Evolutionary conservation across 2,888 invertebrate species (phyloP).

Genomic region (Dryocosmus kuriphilus): DNA sequence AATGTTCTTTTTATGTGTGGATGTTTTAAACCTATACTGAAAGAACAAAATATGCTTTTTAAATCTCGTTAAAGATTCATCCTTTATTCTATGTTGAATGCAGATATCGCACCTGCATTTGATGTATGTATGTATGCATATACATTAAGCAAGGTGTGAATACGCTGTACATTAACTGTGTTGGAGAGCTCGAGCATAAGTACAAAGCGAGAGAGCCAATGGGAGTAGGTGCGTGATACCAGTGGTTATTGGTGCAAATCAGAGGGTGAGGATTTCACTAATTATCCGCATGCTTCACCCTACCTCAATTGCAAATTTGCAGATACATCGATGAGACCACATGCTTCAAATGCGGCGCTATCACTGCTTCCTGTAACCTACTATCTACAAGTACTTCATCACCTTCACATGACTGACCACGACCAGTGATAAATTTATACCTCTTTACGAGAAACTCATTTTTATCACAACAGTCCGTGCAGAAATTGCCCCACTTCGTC

Average conservation of each 20-base stretch:
- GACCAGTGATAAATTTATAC: background rate
- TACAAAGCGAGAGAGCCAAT: slow-evolving; percentile 1
- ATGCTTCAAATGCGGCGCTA: background rate
- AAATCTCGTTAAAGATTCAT: background rate
- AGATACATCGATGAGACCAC: slow-evolving; percentile 18
- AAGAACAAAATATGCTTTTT: background rate
- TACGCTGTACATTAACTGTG: slow-evolving; percentile 2
- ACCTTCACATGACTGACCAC: background rate
- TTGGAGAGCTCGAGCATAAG: background rate
- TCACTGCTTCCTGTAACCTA: background rate
- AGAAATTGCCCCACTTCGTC: too few relatives aligned
- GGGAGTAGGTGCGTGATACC: slow-evolving; percentile 2
- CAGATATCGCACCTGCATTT: background rate
- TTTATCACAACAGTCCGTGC: background rate
- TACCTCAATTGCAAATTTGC: background rate
- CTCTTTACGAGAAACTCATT: background rate
- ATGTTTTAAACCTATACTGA: background rate
- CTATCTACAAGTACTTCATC: slow-evolving; percentile 7
- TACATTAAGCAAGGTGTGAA: slow-evolving; percentile 19
- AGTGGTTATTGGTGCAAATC: slow-evolving; percentile 30
- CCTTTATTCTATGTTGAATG: background rate
- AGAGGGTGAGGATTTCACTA: slow-evolving; percentile 30
- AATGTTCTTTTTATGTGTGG: background rate
- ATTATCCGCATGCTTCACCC: background rate
- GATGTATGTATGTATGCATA: background rate